Conservation (phyloP, 2,888 invertebrate genomes). For the Aricia artaxerxes region DNA sequence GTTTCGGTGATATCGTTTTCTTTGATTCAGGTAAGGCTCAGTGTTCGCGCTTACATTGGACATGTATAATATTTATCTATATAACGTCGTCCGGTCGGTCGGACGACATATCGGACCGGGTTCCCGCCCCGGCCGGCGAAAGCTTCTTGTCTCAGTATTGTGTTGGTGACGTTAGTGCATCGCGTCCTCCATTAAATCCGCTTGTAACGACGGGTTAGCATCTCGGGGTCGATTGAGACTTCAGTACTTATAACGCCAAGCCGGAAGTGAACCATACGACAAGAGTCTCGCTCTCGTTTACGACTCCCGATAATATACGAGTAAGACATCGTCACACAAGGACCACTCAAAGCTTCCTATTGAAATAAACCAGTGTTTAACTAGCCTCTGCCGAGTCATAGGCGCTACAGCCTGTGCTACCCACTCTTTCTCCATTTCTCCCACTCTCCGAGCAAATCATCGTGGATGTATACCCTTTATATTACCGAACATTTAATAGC, state of each 20-base stretch:
- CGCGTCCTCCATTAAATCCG: conserved; percentile 41
- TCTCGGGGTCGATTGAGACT: neutral
- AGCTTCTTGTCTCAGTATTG: conserved; percentile 69
- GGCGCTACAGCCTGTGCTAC: conserved; percentile 42
- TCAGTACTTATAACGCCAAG: conserved; percentile 37
- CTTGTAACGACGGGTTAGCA: conserved; percentile 45
- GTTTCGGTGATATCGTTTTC: conserved; percentile 59
- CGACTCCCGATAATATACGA: conserved; percentile 40
- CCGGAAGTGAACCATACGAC: conserved; percentile 32
- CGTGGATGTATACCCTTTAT: conserved; percentile 31
- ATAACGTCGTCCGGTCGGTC: conserved; percentile 52
- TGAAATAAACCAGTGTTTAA: conserved; percentile 53
- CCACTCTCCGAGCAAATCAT: conserved; percentile 37
- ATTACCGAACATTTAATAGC: conserved; percentile 57
- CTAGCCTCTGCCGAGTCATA: conserved; percentile 46
- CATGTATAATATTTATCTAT: conserved; percentile 54
- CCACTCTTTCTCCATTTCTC: conserved; percentile 49
- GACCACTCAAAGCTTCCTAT: conserved; percentile 89
- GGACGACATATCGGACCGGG: conserved; percentile 49
- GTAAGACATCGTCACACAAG: conserved; percentile 76
- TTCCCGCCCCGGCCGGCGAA: conserved; percentile 56
- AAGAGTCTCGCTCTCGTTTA: conserved; percentile 40
- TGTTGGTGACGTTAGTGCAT: conserved; percentile 67
- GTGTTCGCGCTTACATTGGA: conserved; percentile 69
- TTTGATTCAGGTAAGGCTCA: conserved; percentile 67